Base-by-base conservation (phyloP, 2,113 vertebrate genomes). In the Pleuronectes platessa region DNA sequence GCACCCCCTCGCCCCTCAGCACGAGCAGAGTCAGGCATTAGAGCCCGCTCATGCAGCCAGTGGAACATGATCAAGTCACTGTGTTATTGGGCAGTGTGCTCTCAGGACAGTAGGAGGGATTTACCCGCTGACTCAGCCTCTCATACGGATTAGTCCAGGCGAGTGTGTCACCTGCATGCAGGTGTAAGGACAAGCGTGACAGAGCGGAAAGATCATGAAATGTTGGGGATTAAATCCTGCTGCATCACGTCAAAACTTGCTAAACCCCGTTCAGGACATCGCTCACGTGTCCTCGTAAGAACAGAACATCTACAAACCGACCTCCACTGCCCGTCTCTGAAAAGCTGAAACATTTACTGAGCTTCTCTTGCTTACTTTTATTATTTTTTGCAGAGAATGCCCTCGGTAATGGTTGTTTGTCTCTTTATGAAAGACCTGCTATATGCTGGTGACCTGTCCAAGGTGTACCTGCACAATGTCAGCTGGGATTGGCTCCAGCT, bases 101-200 rank as follows among this genome's bases (percentile, higher is more conserved):
- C 59, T 75, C 14, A 20, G 79, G 68, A 64, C 37, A 56, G 51
- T 21, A 73, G 72, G 62, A 31, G 62, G 77, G 80, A 71, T 76
- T 84, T 74, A 55, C 61, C 78, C 20, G 74, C 86, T 89, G 86
- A 88, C 78, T 89, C 84, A 87, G 88, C 59, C 88, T 86, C 80
- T 88, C 45, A 73, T 20, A 55, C 49, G 71, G 84, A 88, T 91
- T 89, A 85, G 79, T 54, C 20, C 14, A 72, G 42, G 20, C 27
- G 17, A 63, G 37, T 13, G 64, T 66, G 84, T 83, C 84, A 83
- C 77, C 79, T 69, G 31, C 47, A 18, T 27, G 45, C 42, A 71
- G 53, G 70, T 76, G 78, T 86, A 56, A 81, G 81, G 85, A 83
- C 83, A 51, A 87, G 71, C 69, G 76, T 71, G 87, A 68, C 73